phyloP scores from a whole-genome alignment of 2,888 invertebrate genomes.

The Amphipoea lucens region DNA sequence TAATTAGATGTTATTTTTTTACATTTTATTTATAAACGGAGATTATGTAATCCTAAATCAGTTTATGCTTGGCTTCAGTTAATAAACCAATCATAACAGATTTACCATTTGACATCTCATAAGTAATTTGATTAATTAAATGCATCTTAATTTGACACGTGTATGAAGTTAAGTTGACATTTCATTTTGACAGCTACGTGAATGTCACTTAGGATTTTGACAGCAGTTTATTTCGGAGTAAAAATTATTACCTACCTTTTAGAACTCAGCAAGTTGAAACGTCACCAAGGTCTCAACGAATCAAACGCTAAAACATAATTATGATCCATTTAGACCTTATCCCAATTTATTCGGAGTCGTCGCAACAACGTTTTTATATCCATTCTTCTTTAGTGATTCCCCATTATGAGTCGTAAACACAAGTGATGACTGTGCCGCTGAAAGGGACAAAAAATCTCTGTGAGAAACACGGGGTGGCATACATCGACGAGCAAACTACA shows the following conservation, averaged over 20 bases:
- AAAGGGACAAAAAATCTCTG: not conserved
- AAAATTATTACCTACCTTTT: not conserved
- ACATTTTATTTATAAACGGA: not conserved
- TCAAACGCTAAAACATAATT: not conserved
- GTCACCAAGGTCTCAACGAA: not conserved
- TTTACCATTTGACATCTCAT: conserved; percentile 1
- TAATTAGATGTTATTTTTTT: not conserved
- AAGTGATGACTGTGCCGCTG: not conserved
- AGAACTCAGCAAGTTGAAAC: not conserved
- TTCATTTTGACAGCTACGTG: conserved; percentile 16
- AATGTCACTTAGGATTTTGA: conserved; percentile 4
- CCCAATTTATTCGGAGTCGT: not conserved
- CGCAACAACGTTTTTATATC: not conserved
- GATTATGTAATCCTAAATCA: conserved; percentile 17
- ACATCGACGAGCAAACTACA: too few relatives aligned
- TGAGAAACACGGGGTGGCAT: too few relatives aligned
- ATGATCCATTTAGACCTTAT: too few relatives aligned
- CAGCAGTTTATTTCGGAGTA: not conserved
- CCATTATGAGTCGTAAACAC: not conserved
- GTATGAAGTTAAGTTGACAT: conserved; percentile 2
- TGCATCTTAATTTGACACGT: not conserved
- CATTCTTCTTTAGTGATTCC: not conserved
- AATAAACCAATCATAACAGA: not conserved
- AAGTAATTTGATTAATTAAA: conserved; percentile 2
- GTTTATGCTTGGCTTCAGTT: not conserved